Base-by-base conservation (phyloP, 2,113 vertebrate species). In the Nesoenas mayeri region DNA sequence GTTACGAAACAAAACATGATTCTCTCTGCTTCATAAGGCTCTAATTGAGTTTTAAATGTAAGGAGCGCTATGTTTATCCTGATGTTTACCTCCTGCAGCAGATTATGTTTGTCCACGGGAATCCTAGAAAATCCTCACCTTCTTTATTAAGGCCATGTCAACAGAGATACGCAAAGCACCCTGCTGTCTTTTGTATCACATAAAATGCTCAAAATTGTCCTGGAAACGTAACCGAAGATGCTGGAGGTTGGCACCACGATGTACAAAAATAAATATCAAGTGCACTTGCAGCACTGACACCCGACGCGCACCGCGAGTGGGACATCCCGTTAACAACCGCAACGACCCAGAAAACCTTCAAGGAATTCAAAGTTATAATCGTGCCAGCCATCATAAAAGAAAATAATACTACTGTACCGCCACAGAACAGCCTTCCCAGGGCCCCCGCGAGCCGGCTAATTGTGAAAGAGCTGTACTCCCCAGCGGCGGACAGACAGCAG, bases 81-180 rank as follows among this genome's bases (percentile, higher is more conserved):
- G 47, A 88, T 85, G 69, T 91, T 96, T 95, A 90, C 66, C 61
- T 88, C 50, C 57, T 0, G 1, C 73, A 74, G 83, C 72, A 75
- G 85, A 84, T 75, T 87, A 92, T 2, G 36, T 61, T 50, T 61
- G 69, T 40, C 70, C 85, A 38, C 2, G 29, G 50, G 88, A 86
- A 95, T 90, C 92, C 89, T 40, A 66, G 64, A 85, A 95, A 95
- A 95, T 90, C 90, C 88, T 88, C 26, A 0, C 53, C 75, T 64
- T 48, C 79, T 91, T 78, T 88, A 80, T 61, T 65, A 69, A 77
- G 65, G 79, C 85, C 47, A 7, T 2, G 40, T 15, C 72, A 89
- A 77, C 42, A 78, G 54, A 60, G 47, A 54, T 12, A 62, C 2
- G 3, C 50, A 54, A 67, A 84, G 17, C 47, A 62, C 38, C 47